Evolutionary conservation across 2,888 invertebrate species (phyloP).

Genomic region (Nomada ferruginata): DNA sequence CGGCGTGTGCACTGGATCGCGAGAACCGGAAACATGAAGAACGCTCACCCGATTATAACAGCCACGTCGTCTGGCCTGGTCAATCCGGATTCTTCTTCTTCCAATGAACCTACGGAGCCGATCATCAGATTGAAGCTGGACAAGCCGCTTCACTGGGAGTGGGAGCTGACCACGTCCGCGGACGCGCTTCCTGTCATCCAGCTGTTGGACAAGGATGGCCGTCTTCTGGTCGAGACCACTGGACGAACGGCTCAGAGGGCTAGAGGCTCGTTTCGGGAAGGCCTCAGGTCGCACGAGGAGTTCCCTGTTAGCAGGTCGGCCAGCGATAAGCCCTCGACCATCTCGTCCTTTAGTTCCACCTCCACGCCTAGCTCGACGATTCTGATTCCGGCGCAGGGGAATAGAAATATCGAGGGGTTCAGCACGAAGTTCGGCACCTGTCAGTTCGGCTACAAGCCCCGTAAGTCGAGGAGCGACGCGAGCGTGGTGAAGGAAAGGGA

Average conservation of each 20-base stretch:
- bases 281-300: constrained; percentile 73
- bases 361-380: constrained; percentile 27
- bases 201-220: constrained; percentile 78
- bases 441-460: constrained; percentile 69
- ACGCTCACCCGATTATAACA: constrained; percentile 68
- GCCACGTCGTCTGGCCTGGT: constrained; percentile 66
- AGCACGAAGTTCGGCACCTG: constrained; percentile 75
- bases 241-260: constrained; percentile 79
- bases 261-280: constrained; percentile 78
- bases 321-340: constrained; percentile 19
- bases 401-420: constrained; percentile 78
- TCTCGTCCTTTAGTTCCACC: constrained; percentile 30
- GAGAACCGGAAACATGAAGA: constrained; percentile 74
- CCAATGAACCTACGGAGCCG: constrained; percentile 70
- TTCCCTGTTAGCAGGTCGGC: constrained; percentile 56
- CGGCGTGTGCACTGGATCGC: neutral
- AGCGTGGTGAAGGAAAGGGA: constrained; percentile 58
- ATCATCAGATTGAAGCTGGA: constrained; percentile 78
- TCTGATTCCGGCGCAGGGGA: constrained; percentile 54
- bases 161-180: constrained; percentile 80
- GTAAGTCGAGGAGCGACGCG: constrained; percentile 77
- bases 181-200: constrained; percentile 79
- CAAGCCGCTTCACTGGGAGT: constrained; percentile 79
- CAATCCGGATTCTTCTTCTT: constrained; percentile 67
- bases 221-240: constrained; percentile 78